Evolutionary conservation across 2,888 invertebrate species (phyloP).

Genomic region (Cantharis lateralis): DNA sequence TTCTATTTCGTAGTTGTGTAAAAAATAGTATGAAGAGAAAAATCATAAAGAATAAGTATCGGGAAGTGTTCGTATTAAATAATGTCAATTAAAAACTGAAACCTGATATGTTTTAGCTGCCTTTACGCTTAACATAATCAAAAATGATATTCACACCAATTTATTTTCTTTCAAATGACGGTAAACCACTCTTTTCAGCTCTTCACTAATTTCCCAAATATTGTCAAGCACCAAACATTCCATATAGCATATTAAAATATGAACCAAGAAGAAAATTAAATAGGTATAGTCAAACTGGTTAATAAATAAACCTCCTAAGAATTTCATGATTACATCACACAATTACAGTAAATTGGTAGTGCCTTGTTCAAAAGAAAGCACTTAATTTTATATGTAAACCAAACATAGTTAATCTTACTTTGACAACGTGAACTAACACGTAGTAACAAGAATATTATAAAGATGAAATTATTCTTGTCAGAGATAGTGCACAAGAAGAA

Average conservation of each 20-base stretch:
- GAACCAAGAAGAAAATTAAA: not conserved
- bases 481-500: slow-evolving; percentile 23
- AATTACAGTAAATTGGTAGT: slow-evolving; percentile 2
- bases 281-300: not conserved
- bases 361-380: not conserved
- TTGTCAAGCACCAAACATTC: not conserved
- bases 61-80: not conserved
- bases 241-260: not conserved
- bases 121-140: not conserved
- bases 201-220: not conserved
- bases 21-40: not conserved
- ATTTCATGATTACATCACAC: not conserved
- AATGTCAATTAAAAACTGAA: not conserved
- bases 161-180: not conserved
- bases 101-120: not conserved
- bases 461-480: slow-evolving; percentile 31
- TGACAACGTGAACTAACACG: slow-evolving; percentile 33
- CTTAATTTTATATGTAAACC: slow-evolving; percentile 11
- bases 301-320: slow-evolving; percentile 2
- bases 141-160: not conserved
- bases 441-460: slow-evolving; percentile 22
- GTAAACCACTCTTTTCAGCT: not conserved
- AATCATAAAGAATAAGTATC: not conserved
- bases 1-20: not conserved
- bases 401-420: slow-evolving; percentile 22